Evolutionary conservation across 2,797 vertebrate genomes (phyloP).

Genomic region (Labroides dimidiatus): DNA sequence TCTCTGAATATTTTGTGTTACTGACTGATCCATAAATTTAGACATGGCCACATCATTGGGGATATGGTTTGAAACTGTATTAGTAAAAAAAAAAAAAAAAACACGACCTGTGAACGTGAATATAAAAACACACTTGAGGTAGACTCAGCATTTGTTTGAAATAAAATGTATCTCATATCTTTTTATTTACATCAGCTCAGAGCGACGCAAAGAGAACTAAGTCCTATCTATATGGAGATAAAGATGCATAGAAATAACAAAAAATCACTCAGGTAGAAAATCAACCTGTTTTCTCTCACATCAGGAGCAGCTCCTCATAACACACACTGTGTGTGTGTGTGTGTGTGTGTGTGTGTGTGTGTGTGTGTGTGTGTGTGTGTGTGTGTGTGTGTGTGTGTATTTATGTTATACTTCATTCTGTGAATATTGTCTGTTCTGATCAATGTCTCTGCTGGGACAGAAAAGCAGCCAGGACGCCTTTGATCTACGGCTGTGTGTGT

Average conservation of each 20-base stretch:
- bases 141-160: background rate
- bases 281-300: background rate
- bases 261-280: background rate
- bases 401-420: background rate
- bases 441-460: slow-evolving; percentile 5
- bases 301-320: no score
- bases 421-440: slow-evolving; percentile 4
- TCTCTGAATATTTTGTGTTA: no score
- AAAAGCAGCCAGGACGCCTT: background rate
- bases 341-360: background rate
- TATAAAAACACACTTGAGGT: background rate
- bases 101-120: background rate
- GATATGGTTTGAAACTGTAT: no score
- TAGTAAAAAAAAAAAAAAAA: no score
- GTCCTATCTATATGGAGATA: background rate
- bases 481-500: background rate
- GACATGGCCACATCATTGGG: no score
- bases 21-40: no score
- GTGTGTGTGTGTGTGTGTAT: background rate
- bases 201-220: background rate
- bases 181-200: background rate
- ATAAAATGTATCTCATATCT: background rate
- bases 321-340: no score
- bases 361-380: background rate
- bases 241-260: background rate